phyloP scores from a whole-genome alignment of 2,113 vertebrate genomes.

The Chamaea fasciata region DNA sequence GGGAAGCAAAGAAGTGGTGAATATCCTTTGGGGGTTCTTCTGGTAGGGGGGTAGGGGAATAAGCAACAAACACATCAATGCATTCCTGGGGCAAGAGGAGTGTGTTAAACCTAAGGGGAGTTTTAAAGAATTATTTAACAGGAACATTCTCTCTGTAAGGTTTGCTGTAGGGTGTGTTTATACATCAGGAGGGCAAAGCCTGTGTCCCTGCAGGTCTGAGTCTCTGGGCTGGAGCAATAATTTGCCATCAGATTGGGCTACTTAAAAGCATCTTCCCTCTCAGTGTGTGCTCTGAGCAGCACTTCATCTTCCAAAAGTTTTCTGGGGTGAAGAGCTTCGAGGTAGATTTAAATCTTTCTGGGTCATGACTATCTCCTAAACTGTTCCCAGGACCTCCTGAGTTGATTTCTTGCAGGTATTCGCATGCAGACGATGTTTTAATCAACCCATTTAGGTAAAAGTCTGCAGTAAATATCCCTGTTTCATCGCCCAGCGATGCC shows the following conservation, averaged over 20 bases:
- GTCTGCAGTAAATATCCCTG: not conserved
- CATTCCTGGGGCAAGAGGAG: not conserved
- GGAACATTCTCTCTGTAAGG: not conserved
- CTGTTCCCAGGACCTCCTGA: not conserved
- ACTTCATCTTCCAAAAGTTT: not conserved
- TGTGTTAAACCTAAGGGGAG: fast-evolving
- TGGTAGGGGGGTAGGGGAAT: too few relatives aligned
- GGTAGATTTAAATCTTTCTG: not conserved
- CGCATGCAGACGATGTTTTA: not conserved
- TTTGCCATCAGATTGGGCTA: not conserved
- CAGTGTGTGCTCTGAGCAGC: not conserved
- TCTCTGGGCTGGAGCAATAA: not conserved
- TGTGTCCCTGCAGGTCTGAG: not conserved
- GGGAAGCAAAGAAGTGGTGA: not conserved
- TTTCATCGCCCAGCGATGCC: not conserved
- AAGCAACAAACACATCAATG: fast-evolving
- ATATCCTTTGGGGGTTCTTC: not conserved
- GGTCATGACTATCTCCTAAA: not conserved
- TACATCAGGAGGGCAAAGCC: not conserved
- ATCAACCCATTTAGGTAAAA: not conserved
- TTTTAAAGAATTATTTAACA: not conserved
- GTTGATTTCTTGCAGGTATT: not conserved
- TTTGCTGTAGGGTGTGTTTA: fast-evolving
- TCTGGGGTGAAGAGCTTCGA: not conserved
- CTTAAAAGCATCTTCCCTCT: not conserved